phyloP scores from a whole-genome alignment of 1,140 invertebrate species.

The Rhopalosiphum maidis region DNA sequence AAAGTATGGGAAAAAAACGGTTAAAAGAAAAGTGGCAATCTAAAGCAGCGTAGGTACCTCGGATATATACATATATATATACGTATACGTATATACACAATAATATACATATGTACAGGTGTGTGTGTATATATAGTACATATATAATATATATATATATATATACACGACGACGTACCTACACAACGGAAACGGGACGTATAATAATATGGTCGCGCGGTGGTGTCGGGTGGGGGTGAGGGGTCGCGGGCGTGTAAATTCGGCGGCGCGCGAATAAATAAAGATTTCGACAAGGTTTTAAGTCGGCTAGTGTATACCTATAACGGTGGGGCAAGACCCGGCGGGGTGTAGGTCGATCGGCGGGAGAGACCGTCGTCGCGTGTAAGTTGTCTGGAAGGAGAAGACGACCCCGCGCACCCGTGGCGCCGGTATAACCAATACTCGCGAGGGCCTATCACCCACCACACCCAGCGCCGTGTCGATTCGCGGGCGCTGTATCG shows the following conservation, averaged over 20 bases:
- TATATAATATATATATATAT: too few species aligned
- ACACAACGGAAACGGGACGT: background rate
- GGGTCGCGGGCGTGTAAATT: background rate
- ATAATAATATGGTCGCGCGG: background rate
- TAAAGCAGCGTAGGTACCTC: background rate
- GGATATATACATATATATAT: background rate
- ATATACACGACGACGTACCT: too few species aligned
- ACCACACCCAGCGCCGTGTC: background rate
- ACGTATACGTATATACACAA: background rate
- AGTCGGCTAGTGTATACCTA: background rate
- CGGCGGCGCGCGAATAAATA: constrained; percentile 28
- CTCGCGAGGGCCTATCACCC: background rate
- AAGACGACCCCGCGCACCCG: background rate
- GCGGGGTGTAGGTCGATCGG: background rate
- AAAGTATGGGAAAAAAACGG: background rate
- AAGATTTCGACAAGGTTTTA: constrained; percentile 49
- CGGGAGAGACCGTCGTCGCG: background rate
- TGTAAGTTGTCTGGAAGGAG: background rate
- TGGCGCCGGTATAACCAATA: background rate
- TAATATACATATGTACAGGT: too few species aligned
- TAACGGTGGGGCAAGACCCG: background rate
- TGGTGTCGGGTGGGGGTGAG: too few species aligned
- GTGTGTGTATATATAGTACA: too few species aligned
- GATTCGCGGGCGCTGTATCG: background rate
- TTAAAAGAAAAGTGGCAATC: constrained; percentile 33